Evolutionary conservation across 2,113 vertebrate genomes (phyloP).

Genomic region (Balaeniceps rex): DNA sequence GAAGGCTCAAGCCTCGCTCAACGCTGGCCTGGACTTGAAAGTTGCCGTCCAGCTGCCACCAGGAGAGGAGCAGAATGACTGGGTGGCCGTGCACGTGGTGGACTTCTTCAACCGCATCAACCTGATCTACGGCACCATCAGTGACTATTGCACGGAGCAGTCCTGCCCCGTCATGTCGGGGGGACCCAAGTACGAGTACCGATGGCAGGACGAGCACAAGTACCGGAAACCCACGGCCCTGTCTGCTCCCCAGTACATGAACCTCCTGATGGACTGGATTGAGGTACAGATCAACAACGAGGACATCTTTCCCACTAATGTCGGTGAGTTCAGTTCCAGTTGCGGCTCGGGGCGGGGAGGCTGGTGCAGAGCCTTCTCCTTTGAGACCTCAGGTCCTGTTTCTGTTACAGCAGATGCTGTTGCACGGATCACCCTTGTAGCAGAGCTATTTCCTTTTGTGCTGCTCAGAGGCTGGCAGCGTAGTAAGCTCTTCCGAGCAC

Average conservation of each 20-base stretch:
- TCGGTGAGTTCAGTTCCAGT: conserved; percentile 77
- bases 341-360: neutral
- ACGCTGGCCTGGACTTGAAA: conserved; percentile 92
- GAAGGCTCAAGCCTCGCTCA: conserved; percentile 93
- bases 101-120: conserved; percentile 99
- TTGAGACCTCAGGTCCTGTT: accelerated
- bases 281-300: conserved; percentile 98
- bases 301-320: conserved; percentile 91
- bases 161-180: conserved; percentile 94
- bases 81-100: conserved; percentile 97
- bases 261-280: conserved; percentile 97
- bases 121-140: conserved; percentile 97
- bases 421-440: neutral
- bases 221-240: conserved; percentile 91
- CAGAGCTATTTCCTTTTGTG: neutral
- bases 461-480: neutral
- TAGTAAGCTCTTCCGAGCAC: neutral
- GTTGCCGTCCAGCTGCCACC: conserved; percentile 90
- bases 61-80: conserved; percentile 91
- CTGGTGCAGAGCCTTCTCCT: too few relatives aligned
- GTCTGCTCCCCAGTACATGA: conserved; percentile 93
- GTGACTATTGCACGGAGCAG: conserved; percentile 90
- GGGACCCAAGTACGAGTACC: conserved; percentile 94
- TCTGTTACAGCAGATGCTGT: neutral
- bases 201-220: conserved; percentile 93